A percentile compares a stretch with the other conserved stretches of the same genome.
Evolutionary conservation across 2,888 invertebrate genomes (phyloP).

Genomic region (Caenorhabditis doughertyi): DNA sequence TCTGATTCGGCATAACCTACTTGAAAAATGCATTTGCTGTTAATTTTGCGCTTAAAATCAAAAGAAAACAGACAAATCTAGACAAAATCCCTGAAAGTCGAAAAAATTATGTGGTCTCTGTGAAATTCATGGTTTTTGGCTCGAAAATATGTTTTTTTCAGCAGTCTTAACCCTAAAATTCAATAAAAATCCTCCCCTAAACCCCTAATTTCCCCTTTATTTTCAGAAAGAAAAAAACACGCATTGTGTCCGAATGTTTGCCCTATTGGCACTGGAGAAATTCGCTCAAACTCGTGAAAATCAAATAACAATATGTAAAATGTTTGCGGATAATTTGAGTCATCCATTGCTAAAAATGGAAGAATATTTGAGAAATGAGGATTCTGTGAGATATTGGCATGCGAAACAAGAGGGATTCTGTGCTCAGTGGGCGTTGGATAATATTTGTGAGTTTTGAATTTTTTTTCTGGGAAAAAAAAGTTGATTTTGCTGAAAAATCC

Average conservation of each 20-base stretch:
- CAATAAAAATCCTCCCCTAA: too few species aligned
- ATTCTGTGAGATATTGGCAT: conserved; percentile 85
- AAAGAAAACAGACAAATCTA: too few species aligned
- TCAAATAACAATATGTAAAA: conserved; percentile 88
- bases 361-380: conserved; percentile 85
- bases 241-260: conserved; percentile 86
- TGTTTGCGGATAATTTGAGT: conserved; percentile 84
- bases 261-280: conserved; percentile 93
- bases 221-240: conserved; percentile 40
- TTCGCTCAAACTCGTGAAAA: conserved; percentile 95
- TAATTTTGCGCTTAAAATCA: too few species aligned
- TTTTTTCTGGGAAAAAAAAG: background rate
- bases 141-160: too few species aligned
- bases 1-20: too few species aligned
- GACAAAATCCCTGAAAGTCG: too few species aligned
- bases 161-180: too few species aligned
- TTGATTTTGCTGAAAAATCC: background rate
- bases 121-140: too few species aligned
- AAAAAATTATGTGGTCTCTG: too few species aligned
- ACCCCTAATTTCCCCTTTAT: background rate
- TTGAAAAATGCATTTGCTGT: too few species aligned
- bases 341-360: conserved; percentile 86
- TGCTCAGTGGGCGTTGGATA: conserved; percentile 94
- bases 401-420: conserved; percentile 94
- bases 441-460: conserved; percentile 89